Base-by-base conservation (phyloP, 2,888 invertebrate genomes). In the Galeruca laticollis region DNA sequence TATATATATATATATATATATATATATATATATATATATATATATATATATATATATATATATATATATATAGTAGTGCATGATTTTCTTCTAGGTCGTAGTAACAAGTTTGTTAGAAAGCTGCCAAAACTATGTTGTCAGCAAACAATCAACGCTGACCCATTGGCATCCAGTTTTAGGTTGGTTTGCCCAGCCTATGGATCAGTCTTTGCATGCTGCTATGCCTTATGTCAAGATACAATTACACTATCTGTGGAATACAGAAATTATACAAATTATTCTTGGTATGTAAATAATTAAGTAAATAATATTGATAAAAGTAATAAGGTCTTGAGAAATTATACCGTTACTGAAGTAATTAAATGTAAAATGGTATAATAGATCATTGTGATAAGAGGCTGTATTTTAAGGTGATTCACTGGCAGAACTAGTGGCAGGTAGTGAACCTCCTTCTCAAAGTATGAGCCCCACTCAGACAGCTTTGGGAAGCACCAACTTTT, bases 81-180 rank as follows among this genome's bases (percentile, higher is more conserved):
- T 40, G n/a, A 52, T 56, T 20, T 68, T 10, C 54, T 85, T 85
- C 21, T 85, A 97, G 96, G 89, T 92, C 78, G 94, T 97, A 13
- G 91, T 96, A 20, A 95, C 94, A 3, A 89, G 93, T 71, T 89
- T 99, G 78, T 86, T 99, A 75, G 94, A 96, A 85, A 93, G 93
- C 73, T 98, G 98, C 85, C 95, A 96, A 78, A 93, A 94, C 77
- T 96, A 96, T 80, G 96, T 97, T n/a, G 93, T 94, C 8, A 93
- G 92, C 78, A 97, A 97, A 84, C 91, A 93, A 79, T 95, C 96
- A 1, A 95, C 96, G 81, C 89, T 97, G 60, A 96, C 96, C 60
- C 96, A 98, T 85, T 99, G 98, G 98, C 98, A 99, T 86, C 98
- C 98, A 4, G 92, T 99, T 26, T 89, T 99, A 11, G 99, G 99